Conservation (phyloP, 2,797 vertebrate species). For the Alauda arvensis region DNA sequence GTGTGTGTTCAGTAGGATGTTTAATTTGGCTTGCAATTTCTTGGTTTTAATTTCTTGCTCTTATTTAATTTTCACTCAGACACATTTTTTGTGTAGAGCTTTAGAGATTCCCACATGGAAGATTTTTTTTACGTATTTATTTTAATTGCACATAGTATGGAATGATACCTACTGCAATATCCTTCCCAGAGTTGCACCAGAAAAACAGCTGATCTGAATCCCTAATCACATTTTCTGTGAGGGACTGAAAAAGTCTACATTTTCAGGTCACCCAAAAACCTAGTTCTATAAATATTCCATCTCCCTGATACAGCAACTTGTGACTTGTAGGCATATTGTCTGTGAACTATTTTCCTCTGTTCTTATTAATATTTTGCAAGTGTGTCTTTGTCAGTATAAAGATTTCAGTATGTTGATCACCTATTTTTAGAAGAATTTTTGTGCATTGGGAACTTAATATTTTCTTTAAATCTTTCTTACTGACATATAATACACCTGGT, state of each 20-base stretch:
- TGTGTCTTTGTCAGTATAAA: not conserved
- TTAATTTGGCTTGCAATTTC: not conserved
- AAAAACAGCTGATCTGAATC: not conserved
- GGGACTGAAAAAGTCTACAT: not conserved
- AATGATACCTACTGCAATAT: not conserved
- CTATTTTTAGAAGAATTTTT: not conserved
- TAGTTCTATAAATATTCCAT: not conserved
- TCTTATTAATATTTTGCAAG: not conserved
- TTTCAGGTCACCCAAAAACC: not conserved
- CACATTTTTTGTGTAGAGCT: not conserved
- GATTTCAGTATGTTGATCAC: not conserved
- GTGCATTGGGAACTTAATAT: not conserved
- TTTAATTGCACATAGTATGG: not conserved
- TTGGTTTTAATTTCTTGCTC: not conserved
- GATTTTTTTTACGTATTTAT: not conserved
- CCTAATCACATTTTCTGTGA: not conserved
- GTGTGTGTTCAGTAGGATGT: not conserved
- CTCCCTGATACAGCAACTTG: not conserved
- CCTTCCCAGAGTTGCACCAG: not conserved
- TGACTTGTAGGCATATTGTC: not conserved
- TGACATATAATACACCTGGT: not conserved
- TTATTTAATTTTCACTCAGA: not conserved
- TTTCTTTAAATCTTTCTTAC: not conserved
- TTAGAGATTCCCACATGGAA: not conserved
- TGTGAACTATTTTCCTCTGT: not conserved